These are phyloP conservation scores for Enteromius fasciolatus DNA, from an alignment of 2,797 vertebrate genomes.

Conservation along the genomic window DNA sequence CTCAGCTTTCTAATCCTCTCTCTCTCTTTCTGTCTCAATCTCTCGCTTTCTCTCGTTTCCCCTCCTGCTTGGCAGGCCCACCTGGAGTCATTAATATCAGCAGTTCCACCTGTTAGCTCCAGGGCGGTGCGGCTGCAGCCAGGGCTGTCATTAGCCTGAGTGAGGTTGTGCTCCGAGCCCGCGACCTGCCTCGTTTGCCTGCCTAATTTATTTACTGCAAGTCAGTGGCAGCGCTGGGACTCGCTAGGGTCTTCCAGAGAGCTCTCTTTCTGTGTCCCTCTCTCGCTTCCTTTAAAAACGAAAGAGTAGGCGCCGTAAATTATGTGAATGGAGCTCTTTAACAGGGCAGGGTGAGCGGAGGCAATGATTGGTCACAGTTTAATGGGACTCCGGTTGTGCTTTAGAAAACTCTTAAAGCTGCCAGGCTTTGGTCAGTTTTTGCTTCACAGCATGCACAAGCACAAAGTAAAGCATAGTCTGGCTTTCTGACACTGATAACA, in stretches of 20 bases:
- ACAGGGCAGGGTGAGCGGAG: slow-evolving; percentile 37
- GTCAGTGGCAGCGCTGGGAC: slow-evolving; percentile 55
- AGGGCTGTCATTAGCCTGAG: slow-evolving; percentile 70
- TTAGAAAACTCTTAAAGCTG: slow-evolving; percentile 74
- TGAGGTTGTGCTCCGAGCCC: slow-evolving; percentile 64
- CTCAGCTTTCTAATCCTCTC: slow-evolving; percentile 66
- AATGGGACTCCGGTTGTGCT: slow-evolving; percentile 56
- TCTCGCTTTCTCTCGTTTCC: slow-evolving; percentile 26
- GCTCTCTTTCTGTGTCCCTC: slow-evolving; percentile 70
- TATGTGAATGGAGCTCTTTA: slow-evolving; percentile 42
- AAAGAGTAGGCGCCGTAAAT: slow-evolving; percentile 38
- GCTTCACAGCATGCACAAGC: slow-evolving; percentile 71
- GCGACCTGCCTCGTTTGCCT: slow-evolving; percentile 68
- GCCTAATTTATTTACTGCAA: slow-evolving; percentile 77
- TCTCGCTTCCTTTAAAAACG: slow-evolving; percentile 31
- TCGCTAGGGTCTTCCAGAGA: slow-evolving; percentile 57
- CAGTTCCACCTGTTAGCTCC: slow-evolving; percentile 60
- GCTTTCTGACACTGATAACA: slow-evolving; percentile 38
- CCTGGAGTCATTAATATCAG: slow-evolving; percentile 56
- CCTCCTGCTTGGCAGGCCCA: slow-evolving; percentile 53
- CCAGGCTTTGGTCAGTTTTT: slow-evolving; percentile 62
- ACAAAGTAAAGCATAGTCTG: slow-evolving; percentile 31
- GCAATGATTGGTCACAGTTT: slow-evolving; percentile 43
- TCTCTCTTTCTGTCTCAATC: slow-evolving; percentile 50
- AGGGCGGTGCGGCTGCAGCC: slow-evolving; percentile 62